phyloP scores from a whole-genome alignment of 1,140 invertebrate genomes.

The Anastrepha ludens region DNA sequence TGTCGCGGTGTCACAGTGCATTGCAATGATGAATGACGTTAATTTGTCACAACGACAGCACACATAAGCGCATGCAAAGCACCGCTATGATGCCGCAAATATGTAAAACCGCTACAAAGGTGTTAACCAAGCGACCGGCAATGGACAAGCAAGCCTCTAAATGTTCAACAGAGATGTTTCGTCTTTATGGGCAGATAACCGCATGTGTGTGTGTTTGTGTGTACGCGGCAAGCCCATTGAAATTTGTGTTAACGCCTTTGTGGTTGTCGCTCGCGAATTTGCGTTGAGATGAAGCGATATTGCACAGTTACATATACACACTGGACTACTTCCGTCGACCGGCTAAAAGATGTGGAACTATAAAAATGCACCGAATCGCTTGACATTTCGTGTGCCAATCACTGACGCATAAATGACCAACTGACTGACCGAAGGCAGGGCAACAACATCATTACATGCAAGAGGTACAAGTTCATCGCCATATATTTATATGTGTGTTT shows the following conservation, averaged over 20 bases:
- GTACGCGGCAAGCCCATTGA: background rate
- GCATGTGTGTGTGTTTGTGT: background rate
- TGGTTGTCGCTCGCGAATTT: background rate
- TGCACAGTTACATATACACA: background rate
- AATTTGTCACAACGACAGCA: conserved; percentile 46
- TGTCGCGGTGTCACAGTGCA: conserved; percentile 26
- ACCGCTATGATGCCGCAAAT: background rate
- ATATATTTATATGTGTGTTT: background rate
- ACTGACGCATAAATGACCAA: background rate
- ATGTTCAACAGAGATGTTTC: background rate
- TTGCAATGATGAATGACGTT: conserved; percentile 49
- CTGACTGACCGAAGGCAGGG: conserved; percentile 29
- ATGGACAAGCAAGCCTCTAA: background rate
- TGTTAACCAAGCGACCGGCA: conserved; percentile 5
- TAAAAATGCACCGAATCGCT: background rate
- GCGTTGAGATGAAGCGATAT: conserved; percentile 25
- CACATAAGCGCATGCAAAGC: conserved; percentile 37
- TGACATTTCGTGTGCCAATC: conserved; percentile 18
- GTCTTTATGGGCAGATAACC: background rate
- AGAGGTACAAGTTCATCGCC: background rate
- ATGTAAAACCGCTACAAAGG: conserved; percentile 32
- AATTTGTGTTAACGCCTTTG: conserved; percentile 12
- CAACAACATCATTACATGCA: conserved; percentile 33
- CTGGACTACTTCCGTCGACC: background rate
- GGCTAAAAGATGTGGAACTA: background rate